Percentiles rank a stretch among this genome's conserved stretches.
Conservation (phyloP, 2,797 vertebrate genomes). For the Artibeus jamaicensis region DNA sequence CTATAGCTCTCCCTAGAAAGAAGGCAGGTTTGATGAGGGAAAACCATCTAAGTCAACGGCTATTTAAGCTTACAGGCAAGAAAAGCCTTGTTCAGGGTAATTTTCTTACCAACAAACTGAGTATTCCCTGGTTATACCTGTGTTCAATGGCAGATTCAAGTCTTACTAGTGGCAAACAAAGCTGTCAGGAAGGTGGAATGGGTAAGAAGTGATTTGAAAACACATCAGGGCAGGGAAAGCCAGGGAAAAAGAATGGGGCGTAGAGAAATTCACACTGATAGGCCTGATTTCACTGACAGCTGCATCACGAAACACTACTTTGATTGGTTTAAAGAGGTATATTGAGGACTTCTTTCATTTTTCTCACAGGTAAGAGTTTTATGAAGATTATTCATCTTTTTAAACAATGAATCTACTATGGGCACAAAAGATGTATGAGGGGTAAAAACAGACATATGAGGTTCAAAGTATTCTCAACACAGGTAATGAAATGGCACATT, state of each 20-base stretch:
- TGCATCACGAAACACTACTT: not conserved
- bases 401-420: not conserved
- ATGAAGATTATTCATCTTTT: not conserved
- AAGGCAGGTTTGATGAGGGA: not conserved
- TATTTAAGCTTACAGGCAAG: not conserved
- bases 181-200: not conserved
- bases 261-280: not conserved
- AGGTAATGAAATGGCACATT: not conserved
- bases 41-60: not conserved
- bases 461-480: not conserved
- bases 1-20: not conserved
- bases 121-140: not conserved
- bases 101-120: not conserved
- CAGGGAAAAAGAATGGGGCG: rapidly evolving
- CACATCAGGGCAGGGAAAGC: not conserved
- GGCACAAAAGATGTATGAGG: not conserved
- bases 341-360: not conserved
- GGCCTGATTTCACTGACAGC: not conserved
- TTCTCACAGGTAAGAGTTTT: not conserved
- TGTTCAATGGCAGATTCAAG: not conserved
- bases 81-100: not conserved
- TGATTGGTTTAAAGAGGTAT: not conserved
- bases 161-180: not conserved
- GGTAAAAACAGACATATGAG: not conserved
- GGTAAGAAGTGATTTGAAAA: not conserved